phyloP scores from a whole-genome alignment of 2,113 vertebrate genomes.

The Rhipidura dahli region DNA sequence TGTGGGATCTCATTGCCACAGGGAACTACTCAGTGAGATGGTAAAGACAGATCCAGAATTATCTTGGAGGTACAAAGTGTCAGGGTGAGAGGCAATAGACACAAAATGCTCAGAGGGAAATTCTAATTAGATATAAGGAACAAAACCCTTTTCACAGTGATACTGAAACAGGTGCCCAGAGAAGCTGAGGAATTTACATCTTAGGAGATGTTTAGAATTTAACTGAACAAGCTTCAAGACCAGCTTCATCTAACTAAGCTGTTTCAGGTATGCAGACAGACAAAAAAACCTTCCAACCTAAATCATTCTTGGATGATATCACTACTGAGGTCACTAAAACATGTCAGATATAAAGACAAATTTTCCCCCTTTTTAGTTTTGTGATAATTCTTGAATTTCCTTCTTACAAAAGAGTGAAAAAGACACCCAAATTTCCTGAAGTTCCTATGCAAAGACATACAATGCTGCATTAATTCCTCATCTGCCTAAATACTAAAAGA shows the following conservation, averaged over 20 bases:
- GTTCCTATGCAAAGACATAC: background rate
- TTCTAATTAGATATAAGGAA: background rate
- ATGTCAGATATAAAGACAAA: background rate
- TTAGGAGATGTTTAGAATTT: background rate
- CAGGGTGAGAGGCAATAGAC: background rate
- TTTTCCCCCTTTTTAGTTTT: background rate
- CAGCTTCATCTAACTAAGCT: background rate
- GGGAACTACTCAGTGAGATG: background rate
- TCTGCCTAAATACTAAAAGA: background rate
- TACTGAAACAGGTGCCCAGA: background rate
- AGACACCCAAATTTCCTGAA: background rate
- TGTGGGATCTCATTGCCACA: background rate
- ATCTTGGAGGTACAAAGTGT: background rate
- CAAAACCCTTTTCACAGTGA: background rate
- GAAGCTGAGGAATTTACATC: background rate
- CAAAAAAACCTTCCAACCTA: background rate
- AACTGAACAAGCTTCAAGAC: background rate
- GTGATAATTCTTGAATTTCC: background rate
- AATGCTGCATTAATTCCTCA: background rate
- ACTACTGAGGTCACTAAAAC: background rate
- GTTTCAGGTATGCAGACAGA: background rate
- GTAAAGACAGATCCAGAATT: background rate
- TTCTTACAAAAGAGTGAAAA: background rate
- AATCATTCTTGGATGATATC: background rate
- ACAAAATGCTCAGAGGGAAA: background rate